Percentiles rank a stretch among this genome's conserved stretches.
These are phyloP conservation scores for Actenoides hombroni DNA, from an alignment of 2,113 vertebrate genomes.

Conservation along the genomic window DNA sequence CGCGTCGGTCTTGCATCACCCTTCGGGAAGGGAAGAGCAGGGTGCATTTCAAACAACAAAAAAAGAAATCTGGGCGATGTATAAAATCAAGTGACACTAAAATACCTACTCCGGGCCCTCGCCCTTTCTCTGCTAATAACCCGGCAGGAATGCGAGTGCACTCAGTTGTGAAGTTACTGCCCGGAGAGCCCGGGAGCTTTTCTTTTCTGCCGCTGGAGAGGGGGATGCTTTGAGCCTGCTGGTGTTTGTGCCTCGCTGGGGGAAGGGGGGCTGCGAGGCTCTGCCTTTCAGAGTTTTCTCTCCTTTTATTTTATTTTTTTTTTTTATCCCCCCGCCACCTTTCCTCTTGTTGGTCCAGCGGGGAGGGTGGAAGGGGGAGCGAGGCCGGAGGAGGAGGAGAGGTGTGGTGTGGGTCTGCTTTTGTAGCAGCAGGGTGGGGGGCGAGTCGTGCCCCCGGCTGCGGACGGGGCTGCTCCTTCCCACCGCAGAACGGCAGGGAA, in stretches of 20 bases:
- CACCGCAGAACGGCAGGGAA: background rate
- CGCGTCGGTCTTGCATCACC: background rate
- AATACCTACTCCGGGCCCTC: constrained; percentile 48
- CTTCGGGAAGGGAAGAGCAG: background rate
- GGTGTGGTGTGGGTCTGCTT: constrained; percentile 33
- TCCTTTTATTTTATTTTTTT: background rate
- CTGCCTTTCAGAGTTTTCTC: background rate
- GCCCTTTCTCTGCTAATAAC: constrained; percentile 64
- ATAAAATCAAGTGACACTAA: constrained; percentile 57
- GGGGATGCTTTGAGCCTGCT: constrained; percentile 60
- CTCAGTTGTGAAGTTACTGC: constrained; percentile 70
- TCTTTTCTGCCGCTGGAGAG: constrained; percentile 51
- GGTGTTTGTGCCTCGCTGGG: constrained; percentile 42
- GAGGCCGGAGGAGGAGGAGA: background rate
- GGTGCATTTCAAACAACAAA: background rate
- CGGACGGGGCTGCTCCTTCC: background rate
- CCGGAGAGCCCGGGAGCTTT: constrained; percentile 62
- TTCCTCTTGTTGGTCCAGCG: background rate
- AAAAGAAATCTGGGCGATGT: background rate
- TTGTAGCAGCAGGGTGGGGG: constrained; percentile 55
- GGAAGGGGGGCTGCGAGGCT: background rate
- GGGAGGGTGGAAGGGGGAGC: background rate
- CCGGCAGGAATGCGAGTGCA: constrained; percentile 62
- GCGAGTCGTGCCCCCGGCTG: background rate
- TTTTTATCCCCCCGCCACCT: fast-evolving